A percentile compares a stretch with the other conserved stretches of the same genome.
Evolutionary conservation across 2,797 vertebrate species (phyloP).

Genomic region (Hemitrygon akajei): DNA sequence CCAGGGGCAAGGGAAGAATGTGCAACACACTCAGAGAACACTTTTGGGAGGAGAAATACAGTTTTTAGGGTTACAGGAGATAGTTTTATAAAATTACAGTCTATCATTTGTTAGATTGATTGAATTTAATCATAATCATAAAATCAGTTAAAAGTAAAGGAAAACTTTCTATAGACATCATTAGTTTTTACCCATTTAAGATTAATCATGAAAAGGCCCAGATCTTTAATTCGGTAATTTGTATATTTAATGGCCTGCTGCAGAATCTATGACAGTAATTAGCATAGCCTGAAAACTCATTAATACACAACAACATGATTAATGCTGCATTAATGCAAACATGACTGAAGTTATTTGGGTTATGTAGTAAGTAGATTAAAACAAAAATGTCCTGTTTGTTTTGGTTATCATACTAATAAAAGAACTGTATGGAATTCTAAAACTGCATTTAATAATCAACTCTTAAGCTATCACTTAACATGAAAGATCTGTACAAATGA

Average conservation of each 20-base stretch:
- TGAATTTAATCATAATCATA: slow-evolving; percentile 17
- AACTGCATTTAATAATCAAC: slow-evolving; percentile 32
- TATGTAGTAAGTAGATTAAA: slow-evolving; percentile 99
- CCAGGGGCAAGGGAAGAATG: background rate
- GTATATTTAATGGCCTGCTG: slow-evolving; percentile 99
- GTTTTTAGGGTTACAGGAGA: background rate
- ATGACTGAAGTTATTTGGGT: slow-evolving; percentile 99
- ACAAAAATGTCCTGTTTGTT: slow-evolving; percentile 94
- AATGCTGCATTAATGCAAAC: slow-evolving; percentile 98
- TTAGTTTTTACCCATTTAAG: slow-evolving; percentile 99
- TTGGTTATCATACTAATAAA: slow-evolving; percentile 68
- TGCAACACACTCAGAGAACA: background rate
- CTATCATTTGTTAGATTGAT: slow-evolving; percentile 17
- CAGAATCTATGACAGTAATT: slow-evolving; percentile 99
- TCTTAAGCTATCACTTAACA: background rate
- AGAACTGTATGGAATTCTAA: slow-evolving; percentile 51
- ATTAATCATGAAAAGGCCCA: slow-evolving; percentile 99
- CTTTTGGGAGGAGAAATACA: background rate
- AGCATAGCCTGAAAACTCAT: slow-evolving; percentile 99
- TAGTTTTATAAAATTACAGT: background rate
- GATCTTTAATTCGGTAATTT: slow-evolving; percentile 99
- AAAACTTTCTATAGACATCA: slow-evolving; percentile 99
- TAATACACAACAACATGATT: slow-evolving; percentile 99
- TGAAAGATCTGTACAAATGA: background rate
- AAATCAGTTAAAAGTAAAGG: slow-evolving; percentile 88